Percentiles rank a stretch among this genome's conserved stretches.
These are phyloP conservation scores for Esperia sulphurella DNA, from an alignment of 2,888 invertebrate genomes.

Conservation along the genomic window DNA sequence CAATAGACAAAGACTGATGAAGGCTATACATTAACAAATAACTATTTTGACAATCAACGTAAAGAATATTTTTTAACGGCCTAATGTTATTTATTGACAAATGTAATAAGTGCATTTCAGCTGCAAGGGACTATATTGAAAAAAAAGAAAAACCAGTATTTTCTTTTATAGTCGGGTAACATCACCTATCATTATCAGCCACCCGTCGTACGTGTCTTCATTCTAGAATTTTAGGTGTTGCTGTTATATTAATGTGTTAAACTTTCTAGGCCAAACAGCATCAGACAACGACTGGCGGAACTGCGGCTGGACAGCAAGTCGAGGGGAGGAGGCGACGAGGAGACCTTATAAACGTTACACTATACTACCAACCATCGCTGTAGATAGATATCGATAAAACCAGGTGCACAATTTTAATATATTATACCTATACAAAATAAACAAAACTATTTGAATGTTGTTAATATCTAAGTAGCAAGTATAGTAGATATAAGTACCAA, in stretches of 20 bases:
- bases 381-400: conserved; percentile 33
- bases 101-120: no score
- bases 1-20: no score
- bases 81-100: no score
- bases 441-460: conserved; percentile 24
- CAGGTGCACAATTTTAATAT: conserved; percentile 42
- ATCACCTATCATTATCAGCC: no score
- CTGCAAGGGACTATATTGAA: no score
- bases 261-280: conserved; percentile 62
- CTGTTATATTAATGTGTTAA: background rate
- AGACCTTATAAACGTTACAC: conserved; percentile 37
- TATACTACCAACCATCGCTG: conserved; percentile 8
- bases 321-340: conserved; percentile 63
- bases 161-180: no score
- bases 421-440: conserved; percentile 27
- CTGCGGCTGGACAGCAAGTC: conserved; percentile 66
- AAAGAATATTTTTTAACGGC: no score
- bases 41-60: no score
- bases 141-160: no score
- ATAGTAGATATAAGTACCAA: conserved; percentile 14
- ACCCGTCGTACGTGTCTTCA: no score
- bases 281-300: conserved; percentile 64
- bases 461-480: conserved; percentile 14
- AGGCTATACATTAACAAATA: no score
- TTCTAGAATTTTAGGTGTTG: no score